Base-by-base conservation (phyloP, 2,888 invertebrate species). In the Limnephilus marmoratus region DNA sequence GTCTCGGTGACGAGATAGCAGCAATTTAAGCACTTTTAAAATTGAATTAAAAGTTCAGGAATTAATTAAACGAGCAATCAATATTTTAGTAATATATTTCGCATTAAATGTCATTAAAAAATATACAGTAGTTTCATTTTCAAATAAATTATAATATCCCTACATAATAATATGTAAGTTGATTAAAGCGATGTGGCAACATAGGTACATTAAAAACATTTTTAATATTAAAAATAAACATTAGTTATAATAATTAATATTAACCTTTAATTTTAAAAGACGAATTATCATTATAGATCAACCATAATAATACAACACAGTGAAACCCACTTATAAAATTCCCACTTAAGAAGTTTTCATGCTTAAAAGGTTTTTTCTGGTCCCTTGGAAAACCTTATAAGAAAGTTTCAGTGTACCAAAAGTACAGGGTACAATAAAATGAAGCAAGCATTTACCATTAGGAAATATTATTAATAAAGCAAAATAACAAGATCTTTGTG, bases 81-180 rank as follows among this genome's bases (percentile, higher is more conserved):
- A 13, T 82, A 82, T 34, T 82, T 31, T 82, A 82, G 68, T 68
- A 82, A 82, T 82, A 82, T 82, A 82, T 82, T 82, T 82, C 5
- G 82, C 5, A 82, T 82, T 82, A 82, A 82, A 82, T 13, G 9
- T 82, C 34, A 18, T 82, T 82, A 82, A 82, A 82, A 82, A 34
- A 82, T 82, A 82, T 34, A 82, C 29, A 82, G 29, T 34, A 34
- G 29, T 82, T 34, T 82, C 34, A 34, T 34, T 82, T 82, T 34
- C 1, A 34, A 82, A 82, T 82, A 82, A 82, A 82, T 82, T 82
- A 68, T 68, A 68, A 68, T 68, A 68, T 68, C 68, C 68, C 68
- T 68, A 68, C 24, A 11, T 68, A 68, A 11, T 68, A 68, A 68
- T 7, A 24, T 9, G 68, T n/a, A 68, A n/a, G 68, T 68, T 68